Base-by-base conservation (phyloP, 64 coral and sea anemone genomes). In the Pachyseris speciosa region DNA sequence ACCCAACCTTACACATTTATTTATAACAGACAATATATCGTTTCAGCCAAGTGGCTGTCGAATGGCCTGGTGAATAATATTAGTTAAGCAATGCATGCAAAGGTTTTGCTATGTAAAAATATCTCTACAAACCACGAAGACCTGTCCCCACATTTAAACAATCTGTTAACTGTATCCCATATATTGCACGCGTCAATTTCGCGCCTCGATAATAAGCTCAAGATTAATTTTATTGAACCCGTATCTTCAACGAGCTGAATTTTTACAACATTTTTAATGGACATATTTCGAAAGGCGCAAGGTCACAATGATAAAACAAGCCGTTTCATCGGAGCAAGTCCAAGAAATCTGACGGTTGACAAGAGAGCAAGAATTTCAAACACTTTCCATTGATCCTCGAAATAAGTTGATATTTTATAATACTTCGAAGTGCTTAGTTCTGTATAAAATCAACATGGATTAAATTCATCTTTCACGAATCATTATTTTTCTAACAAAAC, bases 211-310 rank as follows among this genome's bases (percentile, higher is more conserved):
- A 75, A 47, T 75, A 12, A 47, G 72, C 42, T 41, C 19, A 34
- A 57, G 13, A 15, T 57, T 28, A 25, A 40, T 43, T 75, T 75
- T 42, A 75, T 48, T 75, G 72, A 75, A 30, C 3, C 20, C 40
- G 26, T 75, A 75, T 47, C 69, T 72, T n/a, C 9, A 7, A n/a
- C 69, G 7, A 72, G 40, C 69, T 72, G 69, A 72, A 41, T 72
- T 72, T 41, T n/a, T 39, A 36, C 32, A 67, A 29, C 25, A 36
- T 69, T 45, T 65, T 65, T n/a, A n/a, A n/a, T 45, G 43, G 43
- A 45, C 43, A 11, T 45, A 6, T 45, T 6, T 45, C 43, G 43
- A 11, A 45, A 11, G 11, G 43, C 4, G 20, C 37, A 40, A 72
- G 41, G 6, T 19, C 17, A 4, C 43, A 45, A 6, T 6, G 11